Base-by-base conservation (phyloP, 2,797 vertebrate genomes). In the Propithecus perrieri region DNA sequence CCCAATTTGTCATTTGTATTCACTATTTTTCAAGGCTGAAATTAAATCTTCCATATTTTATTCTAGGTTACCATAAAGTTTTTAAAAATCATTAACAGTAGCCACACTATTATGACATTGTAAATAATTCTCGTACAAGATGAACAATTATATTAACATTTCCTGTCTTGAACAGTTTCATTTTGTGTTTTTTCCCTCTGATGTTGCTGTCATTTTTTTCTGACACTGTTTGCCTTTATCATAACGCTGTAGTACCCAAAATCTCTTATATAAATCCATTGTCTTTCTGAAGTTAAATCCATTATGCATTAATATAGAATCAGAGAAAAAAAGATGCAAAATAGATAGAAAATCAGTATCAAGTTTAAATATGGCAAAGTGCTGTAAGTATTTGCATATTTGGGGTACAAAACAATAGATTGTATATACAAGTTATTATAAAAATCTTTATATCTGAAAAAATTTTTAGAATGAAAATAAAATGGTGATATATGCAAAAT, bases 371-470 rank as follows among this genome's bases (percentile, higher is more conserved):
- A 95, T 1, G 74, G 50, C 7, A 90, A 87, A 71, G 55, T 4
- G 33, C 30, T 71, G 30, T 10, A 78, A 65, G 69, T 78, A 94
- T 67, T 53, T 91, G 59, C 59, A 85, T 35, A 0, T 75, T n/a
- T 67, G 63, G 17, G 17, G 35, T 18, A 79, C 6, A 88, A 84
- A 85, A 81, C 38, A 87, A 69, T 11, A 5, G 18, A 72, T 67
- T 87, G 5, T 46, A 3, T 59, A 92, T 59, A 63, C 53, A 85
- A 89, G 30, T 15, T 55, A 50, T 43, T 35, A 55, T 63, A 6
- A 97, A 91, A 95, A 94, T 50, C 48, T 63, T 69, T 85, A 2
- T 26, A 84, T 38, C 50, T 89, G 72, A 84, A 92, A 92, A 92
- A 76, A 79, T 65, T 57, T 81, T 95, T 86, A 88, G 6, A 38